Percentiles rank a stretch among this genome's conserved stretches.
Conservation (phyloP, 2,113 vertebrate species). For the Lucifuga dentata region DNA sequence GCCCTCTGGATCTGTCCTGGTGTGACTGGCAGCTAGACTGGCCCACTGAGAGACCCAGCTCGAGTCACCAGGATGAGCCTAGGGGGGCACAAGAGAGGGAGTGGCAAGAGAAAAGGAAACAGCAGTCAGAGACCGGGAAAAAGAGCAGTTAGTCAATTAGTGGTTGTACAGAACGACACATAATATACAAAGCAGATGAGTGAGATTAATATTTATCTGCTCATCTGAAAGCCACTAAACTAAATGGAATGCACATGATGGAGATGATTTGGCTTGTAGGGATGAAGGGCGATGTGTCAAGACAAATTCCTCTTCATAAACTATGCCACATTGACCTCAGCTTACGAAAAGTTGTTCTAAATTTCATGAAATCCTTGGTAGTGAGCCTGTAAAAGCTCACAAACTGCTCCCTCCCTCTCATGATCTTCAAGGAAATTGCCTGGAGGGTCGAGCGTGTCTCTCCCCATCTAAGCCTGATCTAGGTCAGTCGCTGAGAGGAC, state of each 20-base stretch:
- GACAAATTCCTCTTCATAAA: not conserved
- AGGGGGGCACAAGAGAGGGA: conserved; percentile 1
- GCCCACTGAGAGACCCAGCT: conserved; percentile 98
- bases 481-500: conserved; percentile 65
- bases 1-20: conserved; percentile 91
- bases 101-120: conserved; percentile 14
- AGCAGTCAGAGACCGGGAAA: not conserved
- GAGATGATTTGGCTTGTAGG: not conserved
- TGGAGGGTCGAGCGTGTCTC: conserved; percentile 47
- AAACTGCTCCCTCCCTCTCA: conserved; percentile 12
- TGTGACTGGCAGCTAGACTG: conserved; percentile 94
- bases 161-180: not conserved
- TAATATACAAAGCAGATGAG: conserved; percentile 8
- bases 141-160: not conserved
- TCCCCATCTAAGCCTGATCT: conserved; percentile 65
- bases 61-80: conserved; percentile 82
- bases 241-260: not conserved
- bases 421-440: conserved; percentile 44
- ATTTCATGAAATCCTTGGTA: conserved; percentile 15
- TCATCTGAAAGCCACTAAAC: conserved; percentile 1
- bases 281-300: not conserved
- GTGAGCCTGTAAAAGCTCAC: conserved; percentile 14
- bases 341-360: not conserved
- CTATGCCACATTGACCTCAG: not conserved
- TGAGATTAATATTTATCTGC: not conserved